phyloP scores from a whole-genome alignment of 2,797 vertebrate genomes.

The Gymnothorax reevesii region DNA sequence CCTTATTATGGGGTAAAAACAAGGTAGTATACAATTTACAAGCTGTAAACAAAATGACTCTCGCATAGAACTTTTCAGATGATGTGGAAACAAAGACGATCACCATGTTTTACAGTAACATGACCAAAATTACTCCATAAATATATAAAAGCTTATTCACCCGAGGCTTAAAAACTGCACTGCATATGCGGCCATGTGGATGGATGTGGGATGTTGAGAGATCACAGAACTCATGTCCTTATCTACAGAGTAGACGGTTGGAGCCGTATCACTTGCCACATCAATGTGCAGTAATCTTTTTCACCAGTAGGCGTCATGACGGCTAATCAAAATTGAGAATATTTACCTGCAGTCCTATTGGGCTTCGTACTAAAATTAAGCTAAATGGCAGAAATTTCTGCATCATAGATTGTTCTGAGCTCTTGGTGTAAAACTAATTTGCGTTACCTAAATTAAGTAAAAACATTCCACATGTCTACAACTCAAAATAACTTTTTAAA shows the following conservation, averaged over 20 bases:
- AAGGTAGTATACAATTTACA: too few relatives aligned
- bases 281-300: not conserved
- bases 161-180: not conserved
- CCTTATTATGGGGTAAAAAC: too few relatives aligned
- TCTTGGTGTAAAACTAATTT: not conserved
- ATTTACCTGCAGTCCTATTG: not conserved
- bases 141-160: not conserved
- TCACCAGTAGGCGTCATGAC: not conserved
- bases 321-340: not conserved
- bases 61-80: not conserved
- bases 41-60: not conserved
- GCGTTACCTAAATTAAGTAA: too few relatives aligned
- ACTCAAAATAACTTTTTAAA: not conserved
- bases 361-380: not conserved
- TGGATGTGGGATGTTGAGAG: not conserved
- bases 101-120: not conserved
- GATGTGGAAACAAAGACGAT: not conserved
- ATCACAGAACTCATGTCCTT: conserved; percentile 15
- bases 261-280: conserved; percentile 25
- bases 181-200: not conserved
- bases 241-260: conserved; percentile 9
- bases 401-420: not conserved
- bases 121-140: not conserved
- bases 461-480: not conserved
- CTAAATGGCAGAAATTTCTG: not conserved